Conservation (phyloP, 2,888 invertebrate species). For the Drosophila siamana region DNA sequence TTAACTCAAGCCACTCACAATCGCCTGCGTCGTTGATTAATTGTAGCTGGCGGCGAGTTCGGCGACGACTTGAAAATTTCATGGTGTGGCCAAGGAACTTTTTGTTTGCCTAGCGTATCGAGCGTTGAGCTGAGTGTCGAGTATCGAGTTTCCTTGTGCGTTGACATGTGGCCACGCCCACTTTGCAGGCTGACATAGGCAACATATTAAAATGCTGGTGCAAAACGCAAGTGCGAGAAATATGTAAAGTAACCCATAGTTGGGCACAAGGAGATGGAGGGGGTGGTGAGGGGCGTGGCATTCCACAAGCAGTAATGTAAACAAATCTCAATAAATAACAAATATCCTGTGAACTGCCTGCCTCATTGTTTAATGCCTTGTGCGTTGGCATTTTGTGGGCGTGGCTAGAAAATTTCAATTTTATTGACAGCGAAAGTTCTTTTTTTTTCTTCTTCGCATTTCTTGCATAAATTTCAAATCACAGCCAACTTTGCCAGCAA, state of each 20-base stretch:
- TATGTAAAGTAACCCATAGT: conserved; percentile 41
- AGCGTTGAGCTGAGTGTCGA: neutral
- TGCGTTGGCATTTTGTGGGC: conserved; percentile 38
- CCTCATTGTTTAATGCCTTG: conserved; percentile 25
- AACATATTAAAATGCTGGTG: conserved; percentile 65
- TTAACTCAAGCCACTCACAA: too few species aligned
- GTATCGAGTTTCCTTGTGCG: neutral
- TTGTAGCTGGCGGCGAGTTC: conserved; percentile 14
- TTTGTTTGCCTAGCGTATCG: neutral
- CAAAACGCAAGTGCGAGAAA: conserved; percentile 20
- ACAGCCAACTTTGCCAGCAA: conserved; percentile 27
- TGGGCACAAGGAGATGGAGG: too few species aligned
- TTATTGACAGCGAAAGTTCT: conserved; percentile 71
- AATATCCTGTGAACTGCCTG: conserved; percentile 45
- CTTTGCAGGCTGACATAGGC: conserved; percentile 11
- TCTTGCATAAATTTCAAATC: conserved; percentile 67
- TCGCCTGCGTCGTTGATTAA: conserved; percentile 2
- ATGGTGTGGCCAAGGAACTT: neutral
- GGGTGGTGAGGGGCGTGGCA: conserved; percentile 23
- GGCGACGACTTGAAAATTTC: neutral
- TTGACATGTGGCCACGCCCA: conserved; percentile 19
- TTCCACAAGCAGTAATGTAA: conserved; percentile 54
- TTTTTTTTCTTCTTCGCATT: conserved; percentile 38
- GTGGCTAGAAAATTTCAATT: conserved; percentile 59
- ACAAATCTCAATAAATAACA: conserved; percentile 73